Percentiles rank a stretch among this genome's conserved stretches.
phyloP scores from a whole-genome alignment of 2,113 vertebrate genomes.

The Labrus mixtus region DNA sequence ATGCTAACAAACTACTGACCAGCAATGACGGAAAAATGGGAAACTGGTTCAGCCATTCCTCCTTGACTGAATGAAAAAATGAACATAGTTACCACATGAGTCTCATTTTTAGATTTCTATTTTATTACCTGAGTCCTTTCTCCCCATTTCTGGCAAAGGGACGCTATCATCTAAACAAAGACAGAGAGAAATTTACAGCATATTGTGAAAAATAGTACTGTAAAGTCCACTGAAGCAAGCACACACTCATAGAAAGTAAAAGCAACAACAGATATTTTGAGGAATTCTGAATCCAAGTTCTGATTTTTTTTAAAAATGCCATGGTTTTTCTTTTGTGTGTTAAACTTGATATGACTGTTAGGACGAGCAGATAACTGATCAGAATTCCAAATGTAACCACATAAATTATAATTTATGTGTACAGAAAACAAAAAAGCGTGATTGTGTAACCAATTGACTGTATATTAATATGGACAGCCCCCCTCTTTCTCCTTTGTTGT shows the following conservation, averaged over 20 bases:
- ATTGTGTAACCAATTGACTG: not conserved
- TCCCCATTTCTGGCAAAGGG: conserved; percentile 87
- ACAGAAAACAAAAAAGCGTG: not conserved
- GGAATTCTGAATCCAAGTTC: conserved; percentile 54
- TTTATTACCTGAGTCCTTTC: conserved; percentile 97
- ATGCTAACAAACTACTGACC: not conserved
- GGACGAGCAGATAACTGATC: conserved; percentile 17
- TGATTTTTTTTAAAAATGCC: not conserved
- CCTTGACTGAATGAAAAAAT: not conserved
- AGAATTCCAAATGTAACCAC: conserved; percentile 47
- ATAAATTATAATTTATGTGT: conserved; percentile 32
- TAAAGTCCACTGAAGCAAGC: conserved; percentile 79
- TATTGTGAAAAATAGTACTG: conserved; percentile 83
- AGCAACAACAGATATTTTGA: conserved; percentile 32
- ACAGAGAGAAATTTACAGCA: conserved; percentile 87
- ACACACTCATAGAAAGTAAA: conserved; percentile 57
- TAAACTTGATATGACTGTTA: not conserved
- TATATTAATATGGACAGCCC: no score
- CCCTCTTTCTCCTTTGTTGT: no score
- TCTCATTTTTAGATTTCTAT: conserved; percentile 18
- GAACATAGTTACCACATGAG: not conserved
- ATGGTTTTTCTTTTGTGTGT: not conserved
- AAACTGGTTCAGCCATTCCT: conserved; percentile 1
- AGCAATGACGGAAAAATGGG: not conserved
- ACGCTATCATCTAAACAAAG: conserved; percentile 95